phyloP scores from a whole-genome alignment of 2,113 vertebrate species.

The Semnornis frantzii region DNA sequence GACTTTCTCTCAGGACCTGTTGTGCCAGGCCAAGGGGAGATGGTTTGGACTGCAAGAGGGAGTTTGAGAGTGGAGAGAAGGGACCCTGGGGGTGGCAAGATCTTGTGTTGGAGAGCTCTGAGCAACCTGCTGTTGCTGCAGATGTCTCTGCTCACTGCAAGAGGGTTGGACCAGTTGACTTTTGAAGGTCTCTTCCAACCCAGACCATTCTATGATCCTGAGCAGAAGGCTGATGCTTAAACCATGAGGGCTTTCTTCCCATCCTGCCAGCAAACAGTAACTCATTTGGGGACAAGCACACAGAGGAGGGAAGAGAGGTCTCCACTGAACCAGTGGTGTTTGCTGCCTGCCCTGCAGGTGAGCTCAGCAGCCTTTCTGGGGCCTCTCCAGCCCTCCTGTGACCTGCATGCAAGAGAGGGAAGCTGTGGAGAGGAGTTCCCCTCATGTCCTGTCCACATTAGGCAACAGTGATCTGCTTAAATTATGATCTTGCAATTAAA shows the following conservation, averaged over 20 bases:
- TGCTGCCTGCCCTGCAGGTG: neutral
- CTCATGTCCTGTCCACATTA: neutral
- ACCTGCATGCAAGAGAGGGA: neutral
- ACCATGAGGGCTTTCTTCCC: neutral
- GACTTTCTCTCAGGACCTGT: too few relatives aligned
- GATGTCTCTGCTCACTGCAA: too few relatives aligned
- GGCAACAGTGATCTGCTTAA: constrained; percentile 35
- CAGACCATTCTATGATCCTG: too few relatives aligned
- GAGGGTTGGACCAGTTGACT: too few relatives aligned
- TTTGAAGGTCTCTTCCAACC: too few relatives aligned
- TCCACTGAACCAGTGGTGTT: neutral
- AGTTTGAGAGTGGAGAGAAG: too few relatives aligned
- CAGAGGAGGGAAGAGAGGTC: neutral
- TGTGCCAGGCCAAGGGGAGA: too few relatives aligned
- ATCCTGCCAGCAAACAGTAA: neutral
- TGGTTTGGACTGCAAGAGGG: too few relatives aligned
- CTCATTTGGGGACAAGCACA: neutral
- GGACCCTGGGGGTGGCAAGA: too few relatives aligned
- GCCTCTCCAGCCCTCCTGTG: rapidly evolving
- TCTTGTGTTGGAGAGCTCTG: too few relatives aligned
- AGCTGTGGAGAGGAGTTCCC: neutral
- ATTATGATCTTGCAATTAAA: constrained; percentile 66
- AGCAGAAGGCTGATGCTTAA: neutral
- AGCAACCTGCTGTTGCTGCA: too few relatives aligned
- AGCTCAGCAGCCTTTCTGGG: neutral